Conservation (phyloP, 2,113 vertebrate genomes). For the Eidolon helvum region DNA sequence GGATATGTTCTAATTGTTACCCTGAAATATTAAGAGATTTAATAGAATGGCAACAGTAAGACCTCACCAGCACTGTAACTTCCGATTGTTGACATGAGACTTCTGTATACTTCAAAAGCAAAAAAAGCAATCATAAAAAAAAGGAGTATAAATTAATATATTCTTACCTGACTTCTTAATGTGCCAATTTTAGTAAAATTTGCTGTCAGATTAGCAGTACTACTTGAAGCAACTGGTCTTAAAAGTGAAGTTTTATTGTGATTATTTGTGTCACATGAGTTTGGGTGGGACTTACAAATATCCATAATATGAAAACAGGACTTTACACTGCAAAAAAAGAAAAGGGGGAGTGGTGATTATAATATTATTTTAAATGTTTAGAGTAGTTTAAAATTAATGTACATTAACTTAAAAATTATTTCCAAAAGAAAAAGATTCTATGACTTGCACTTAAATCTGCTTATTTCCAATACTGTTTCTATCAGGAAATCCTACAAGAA, state of each 20-base stretch:
- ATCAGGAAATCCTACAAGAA: not conserved
- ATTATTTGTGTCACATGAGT: constrained; percentile 88
- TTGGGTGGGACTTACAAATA: constrained; percentile 92
- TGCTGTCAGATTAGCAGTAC: constrained; percentile 86
- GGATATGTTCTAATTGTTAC: not conserved
- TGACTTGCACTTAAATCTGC: not conserved
- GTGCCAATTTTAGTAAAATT: constrained; percentile 93
- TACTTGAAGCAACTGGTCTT: constrained; percentile 89
- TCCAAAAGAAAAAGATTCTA: constrained; percentile 24
- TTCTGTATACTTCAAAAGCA: constrained; percentile 5
- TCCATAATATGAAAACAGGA: constrained; percentile 99
- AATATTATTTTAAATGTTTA: constrained; percentile 47
- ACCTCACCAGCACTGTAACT: not conserved
- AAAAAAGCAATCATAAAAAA: not conserved
- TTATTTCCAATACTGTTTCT: not conserved
- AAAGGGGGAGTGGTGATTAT: not conserved
- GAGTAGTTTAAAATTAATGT: not conserved
- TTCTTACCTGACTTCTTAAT: constrained; percentile 92
- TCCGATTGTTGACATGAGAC: not conserved
- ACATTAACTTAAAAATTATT: not conserved
- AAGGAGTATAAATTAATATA: not conserved
- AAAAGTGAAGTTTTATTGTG: constrained; percentile 93
- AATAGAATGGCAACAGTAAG: not conserved
- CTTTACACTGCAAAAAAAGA: constrained; percentile 89
- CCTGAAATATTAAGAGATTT: not conserved